These are phyloP conservation scores for Clarias fuscus DNA, from an alignment of 2,797 vertebrate species.

Conservation along the genomic window DNA sequence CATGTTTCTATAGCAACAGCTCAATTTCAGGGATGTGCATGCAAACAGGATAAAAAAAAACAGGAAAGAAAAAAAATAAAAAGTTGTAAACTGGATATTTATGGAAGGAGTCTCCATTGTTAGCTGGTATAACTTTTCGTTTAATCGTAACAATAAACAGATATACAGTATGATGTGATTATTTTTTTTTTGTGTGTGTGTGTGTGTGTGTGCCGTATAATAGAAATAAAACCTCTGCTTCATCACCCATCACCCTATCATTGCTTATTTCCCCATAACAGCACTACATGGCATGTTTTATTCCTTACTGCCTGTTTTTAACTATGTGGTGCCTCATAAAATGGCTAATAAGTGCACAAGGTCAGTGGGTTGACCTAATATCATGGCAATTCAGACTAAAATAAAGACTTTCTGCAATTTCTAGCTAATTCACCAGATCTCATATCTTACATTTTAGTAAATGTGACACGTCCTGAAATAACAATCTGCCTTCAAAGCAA, in stretches of 20 bases:
- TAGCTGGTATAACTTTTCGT: not conserved
- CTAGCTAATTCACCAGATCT: not conserved
- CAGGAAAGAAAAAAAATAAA: not conserved
- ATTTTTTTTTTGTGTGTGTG: not conserved
- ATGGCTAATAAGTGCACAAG: not conserved
- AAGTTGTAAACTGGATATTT: not conserved
- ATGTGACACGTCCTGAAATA: not conserved
- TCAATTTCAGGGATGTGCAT: not conserved
- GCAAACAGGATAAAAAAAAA: not conserved
- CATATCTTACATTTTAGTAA: not conserved
- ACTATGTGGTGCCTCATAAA: not conserved
- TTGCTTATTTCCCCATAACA: too few species aligned
- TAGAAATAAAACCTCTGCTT: not conserved
- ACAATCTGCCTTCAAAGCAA: not conserved
- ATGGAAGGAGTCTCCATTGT: not conserved
- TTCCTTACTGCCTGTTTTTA: not conserved
- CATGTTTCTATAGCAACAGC: not conserved
- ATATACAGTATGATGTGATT: not conserved
- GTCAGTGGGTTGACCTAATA: not conserved
- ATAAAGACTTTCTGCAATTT: not conserved
- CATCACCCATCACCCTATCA: not conserved
- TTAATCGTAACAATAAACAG: not conserved
- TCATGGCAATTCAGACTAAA: not conserved
- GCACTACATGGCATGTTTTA: not conserved
- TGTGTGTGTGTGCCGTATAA: too few species aligned